Evolutionary conservation across 2,797 vertebrate genomes (phyloP).

Genomic region (Lutjanus campechanus): DNA sequence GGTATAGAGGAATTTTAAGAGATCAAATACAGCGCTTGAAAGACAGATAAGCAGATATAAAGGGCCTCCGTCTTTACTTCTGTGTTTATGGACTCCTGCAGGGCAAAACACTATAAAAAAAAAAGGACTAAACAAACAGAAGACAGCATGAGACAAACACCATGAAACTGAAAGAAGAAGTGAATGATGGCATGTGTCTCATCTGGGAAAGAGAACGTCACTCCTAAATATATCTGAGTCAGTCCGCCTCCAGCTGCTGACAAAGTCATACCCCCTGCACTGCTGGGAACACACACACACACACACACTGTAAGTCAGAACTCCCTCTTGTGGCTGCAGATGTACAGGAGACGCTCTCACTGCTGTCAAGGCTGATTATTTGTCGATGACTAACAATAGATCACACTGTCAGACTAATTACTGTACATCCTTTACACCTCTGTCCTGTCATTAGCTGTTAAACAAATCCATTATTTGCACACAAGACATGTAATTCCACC

Average conservation of each 20-base stretch:
- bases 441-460: conserved; percentile 21
- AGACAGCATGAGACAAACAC: conserved; percentile 19
- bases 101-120: neutral
- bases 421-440: conserved; percentile 18
- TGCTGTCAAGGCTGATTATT: conserved; percentile 35
- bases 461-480: neutral
- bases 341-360: conserved; percentile 3
- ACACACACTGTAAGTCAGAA: conserved; percentile 3
- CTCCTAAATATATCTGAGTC: conserved; percentile 41
- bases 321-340: conserved; percentile 60
- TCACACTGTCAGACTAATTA: conserved; percentile 52
- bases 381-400: conserved; percentile 53
- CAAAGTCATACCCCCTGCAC: conserved; percentile 42
- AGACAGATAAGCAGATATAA: neutral
- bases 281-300: conserved; percentile 15
- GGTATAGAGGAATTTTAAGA: neutral
- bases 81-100: conserved; percentile 5
- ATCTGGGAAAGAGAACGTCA: conserved; percentile 30
- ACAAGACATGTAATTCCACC: neutral
- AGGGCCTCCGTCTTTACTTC: neutral
- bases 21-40: neutral
- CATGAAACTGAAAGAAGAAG: neutral
- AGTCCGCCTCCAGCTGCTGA: conserved; percentile 40
- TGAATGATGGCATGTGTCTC: conserved; percentile 25
- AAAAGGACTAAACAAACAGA: conserved; percentile 11